A percentile compares a stretch with the other conserved stretches of the same genome.
Evolutionary conservation across 2,888 invertebrate genomes (phyloP).

Genomic region (Lingula anatina): DNA sequence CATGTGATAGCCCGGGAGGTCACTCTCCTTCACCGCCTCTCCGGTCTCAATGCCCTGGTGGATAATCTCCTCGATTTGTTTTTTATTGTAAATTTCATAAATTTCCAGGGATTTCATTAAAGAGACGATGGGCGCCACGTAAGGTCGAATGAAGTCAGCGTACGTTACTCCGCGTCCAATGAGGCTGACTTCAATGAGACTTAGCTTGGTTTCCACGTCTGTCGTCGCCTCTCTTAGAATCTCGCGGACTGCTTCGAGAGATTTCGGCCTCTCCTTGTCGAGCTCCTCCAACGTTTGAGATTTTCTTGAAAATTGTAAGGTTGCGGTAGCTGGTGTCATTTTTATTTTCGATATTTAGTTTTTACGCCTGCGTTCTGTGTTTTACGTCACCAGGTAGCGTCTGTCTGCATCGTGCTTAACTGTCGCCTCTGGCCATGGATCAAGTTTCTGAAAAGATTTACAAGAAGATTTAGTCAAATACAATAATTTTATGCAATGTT

Average conservation of each 20-base stretch:
- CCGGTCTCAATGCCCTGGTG: background rate
- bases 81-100: background rate
- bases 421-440: too few species aligned
- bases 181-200: background rate
- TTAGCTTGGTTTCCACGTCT: background rate
- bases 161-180: background rate
- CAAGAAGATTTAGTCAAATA: too few species aligned
- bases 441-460: too few species aligned
- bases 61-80: background rate
- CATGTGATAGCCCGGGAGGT: too few species aligned
- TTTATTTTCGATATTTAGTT: too few species aligned
- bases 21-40: too few species aligned
- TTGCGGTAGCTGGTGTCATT: too few species aligned
- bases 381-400: too few species aligned
- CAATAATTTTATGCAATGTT: too few species aligned
- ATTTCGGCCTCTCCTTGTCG: background rate
- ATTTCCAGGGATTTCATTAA: background rate
- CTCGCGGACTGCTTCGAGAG: background rate
- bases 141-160: background rate
- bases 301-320: too few species aligned
- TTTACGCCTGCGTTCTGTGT: too few species aligned
- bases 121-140: background rate
- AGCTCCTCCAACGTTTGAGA: background rate
- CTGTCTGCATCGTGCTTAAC: too few species aligned
- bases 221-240: background rate